Conservation (phyloP, 2,888 invertebrate genomes). For the Drosophila kuntzei region DNA sequence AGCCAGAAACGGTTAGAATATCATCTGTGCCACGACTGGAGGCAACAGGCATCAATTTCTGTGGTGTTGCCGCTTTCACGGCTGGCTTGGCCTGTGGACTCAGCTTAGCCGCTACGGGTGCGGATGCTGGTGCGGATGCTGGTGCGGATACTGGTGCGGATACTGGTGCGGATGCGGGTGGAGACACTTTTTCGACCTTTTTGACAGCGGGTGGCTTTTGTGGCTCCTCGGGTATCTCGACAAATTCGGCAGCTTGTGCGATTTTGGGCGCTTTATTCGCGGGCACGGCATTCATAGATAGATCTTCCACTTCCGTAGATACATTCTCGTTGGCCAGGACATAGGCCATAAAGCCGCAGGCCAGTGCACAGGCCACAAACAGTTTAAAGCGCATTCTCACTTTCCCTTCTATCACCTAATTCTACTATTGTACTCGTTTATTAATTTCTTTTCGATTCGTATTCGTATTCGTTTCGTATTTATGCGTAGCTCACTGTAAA, state of each 20-base stretch:
- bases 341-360: conserved; percentile 72
- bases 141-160: conserved; percentile 11
- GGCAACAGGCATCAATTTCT: conserved; percentile 47
- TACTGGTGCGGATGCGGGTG: conserved; percentile 22
- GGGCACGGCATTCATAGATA: conserved; percentile 41
- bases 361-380: conserved; percentile 76
- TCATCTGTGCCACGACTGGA: conserved; percentile 72
- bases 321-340: conserved; percentile 79
- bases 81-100: conserved; percentile 11
- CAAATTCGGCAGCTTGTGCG: conserved; percentile 56
- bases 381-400: conserved; percentile 80
- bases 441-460: conserved; percentile 33
- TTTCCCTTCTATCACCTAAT: conserved; percentile 9
- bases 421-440: conserved; percentile 6
- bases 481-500: conserved; percentile 59
- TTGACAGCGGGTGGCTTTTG: conserved; percentile 37
- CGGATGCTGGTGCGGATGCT: conserved; percentile 4
- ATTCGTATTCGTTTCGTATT: conserved; percentile 44
- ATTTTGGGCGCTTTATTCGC: conserved; percentile 46
- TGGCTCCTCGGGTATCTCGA: conserved; percentile 59
- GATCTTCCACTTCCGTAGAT: conserved; percentile 73
- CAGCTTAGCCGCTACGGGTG: neutral
- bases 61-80: conserved; percentile 6
- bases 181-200: conserved; percentile 23
- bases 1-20: conserved; percentile 65